A percentile compares a stretch with the other conserved stretches of the same genome.
Evolutionary conservation across 1,140 invertebrate species (phyloP).

Genomic region (Euwallacea fornicatus): DNA sequence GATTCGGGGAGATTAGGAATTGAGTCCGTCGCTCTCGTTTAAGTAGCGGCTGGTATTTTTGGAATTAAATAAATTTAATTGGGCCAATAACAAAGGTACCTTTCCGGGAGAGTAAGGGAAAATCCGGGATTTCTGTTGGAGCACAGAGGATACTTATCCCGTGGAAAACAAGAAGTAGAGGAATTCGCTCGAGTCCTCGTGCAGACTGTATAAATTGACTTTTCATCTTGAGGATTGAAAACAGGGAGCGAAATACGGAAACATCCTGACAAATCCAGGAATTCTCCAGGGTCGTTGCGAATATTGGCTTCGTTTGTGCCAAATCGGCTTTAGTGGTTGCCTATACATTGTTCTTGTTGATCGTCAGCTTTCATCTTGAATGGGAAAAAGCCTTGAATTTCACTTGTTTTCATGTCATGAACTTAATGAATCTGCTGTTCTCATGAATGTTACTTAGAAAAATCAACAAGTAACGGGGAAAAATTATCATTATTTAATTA

Average conservation of each 20-base stretch:
- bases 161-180: constrained; percentile 13
- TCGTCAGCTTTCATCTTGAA: constrained; percentile 9
- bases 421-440: too few relatives aligned
- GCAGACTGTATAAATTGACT: constrained; percentile 33
- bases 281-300: constrained; percentile 34
- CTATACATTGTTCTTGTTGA: constrained; percentile 31
- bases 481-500: too few relatives aligned
- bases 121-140: neutral
- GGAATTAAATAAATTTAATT: neutral
- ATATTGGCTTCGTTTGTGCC: constrained; percentile 36
- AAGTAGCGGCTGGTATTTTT: too few relatives aligned
- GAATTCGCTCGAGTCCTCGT: constrained; percentile 29
- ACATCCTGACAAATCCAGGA: constrained; percentile 34
- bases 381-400: too few relatives aligned
- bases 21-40: too few relatives aligned
- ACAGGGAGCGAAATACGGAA: constrained; percentile 23
- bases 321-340: constrained; percentile 36
- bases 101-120: neutral
- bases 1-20: constrained; percentile 17
- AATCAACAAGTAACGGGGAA: too few relatives aligned
- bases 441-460: too few relatives aligned
- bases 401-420: too few relatives aligned
- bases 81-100: neutral
- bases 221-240: constrained; percentile 36
- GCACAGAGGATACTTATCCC: constrained; percentile 3